A percentile compares a stretch with the other conserved stretches of the same genome.
Evolutionary conservation across 2,113 vertebrate species (phyloP).

Genomic region (Accipiter virgatus): DNA sequence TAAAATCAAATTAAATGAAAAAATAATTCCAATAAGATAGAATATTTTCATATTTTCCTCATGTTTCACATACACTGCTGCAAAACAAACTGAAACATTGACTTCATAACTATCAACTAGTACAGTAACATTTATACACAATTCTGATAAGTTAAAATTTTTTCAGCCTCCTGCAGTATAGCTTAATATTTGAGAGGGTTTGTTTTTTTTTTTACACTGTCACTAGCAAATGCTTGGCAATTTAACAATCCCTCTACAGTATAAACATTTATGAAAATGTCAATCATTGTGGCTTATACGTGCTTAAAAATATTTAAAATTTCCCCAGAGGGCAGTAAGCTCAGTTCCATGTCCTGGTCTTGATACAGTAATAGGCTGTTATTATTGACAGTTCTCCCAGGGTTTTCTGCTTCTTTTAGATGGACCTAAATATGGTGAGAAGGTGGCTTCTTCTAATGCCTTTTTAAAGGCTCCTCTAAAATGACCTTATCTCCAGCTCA

Average conservation of each 20-base stretch:
- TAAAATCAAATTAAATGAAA: not conserved
- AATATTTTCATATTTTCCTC: not conserved
- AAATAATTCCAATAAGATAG: not conserved
- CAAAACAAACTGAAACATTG: not conserved
- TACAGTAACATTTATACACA: not conserved
- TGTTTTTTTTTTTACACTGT: not conserved
- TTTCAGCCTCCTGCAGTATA: not conserved
- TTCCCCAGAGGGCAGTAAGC: not conserved
- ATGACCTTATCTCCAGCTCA: not conserved
- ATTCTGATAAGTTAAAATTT: not conserved
- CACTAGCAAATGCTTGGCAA: not conserved
- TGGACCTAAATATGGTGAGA: not conserved
- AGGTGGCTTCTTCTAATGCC: not conserved
- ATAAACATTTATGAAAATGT: slow-evolving; percentile 27
- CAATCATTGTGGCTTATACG: not conserved
- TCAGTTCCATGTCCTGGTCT: not conserved
- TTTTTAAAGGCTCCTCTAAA: not conserved
- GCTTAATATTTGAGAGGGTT: not conserved
- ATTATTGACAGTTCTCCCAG: not conserved
- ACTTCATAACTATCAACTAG: not conserved
- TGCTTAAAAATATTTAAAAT: slow-evolving; percentile 2
- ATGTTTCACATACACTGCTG: not conserved
- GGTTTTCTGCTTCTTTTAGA: not conserved
- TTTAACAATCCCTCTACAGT: not conserved
- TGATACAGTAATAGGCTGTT: not conserved